phyloP scores from a whole-genome alignment of 2,797 vertebrate genomes.

The Anguilla marmorata region DNA sequence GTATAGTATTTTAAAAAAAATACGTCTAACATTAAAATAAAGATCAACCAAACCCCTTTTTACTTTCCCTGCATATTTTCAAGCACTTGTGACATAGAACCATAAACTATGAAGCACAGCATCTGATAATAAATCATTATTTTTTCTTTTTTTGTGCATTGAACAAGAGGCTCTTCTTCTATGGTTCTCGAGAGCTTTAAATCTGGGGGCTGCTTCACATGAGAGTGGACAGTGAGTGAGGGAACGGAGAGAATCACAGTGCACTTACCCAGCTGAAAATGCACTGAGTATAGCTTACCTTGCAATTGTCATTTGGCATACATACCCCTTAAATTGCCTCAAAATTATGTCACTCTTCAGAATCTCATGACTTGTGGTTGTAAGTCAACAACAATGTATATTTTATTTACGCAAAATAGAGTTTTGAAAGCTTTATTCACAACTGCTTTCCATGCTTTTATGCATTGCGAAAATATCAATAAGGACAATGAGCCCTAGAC shows the following conservation, averaged over 20 bases:
- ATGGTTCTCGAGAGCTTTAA: not conserved
- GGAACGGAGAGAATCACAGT: not conserved
- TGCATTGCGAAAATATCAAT: not conserved
- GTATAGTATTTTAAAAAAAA: no score
- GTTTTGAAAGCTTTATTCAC: not conserved
- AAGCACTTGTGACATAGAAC: not conserved
- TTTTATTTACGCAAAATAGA: no score
- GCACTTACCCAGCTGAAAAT: not conserved
- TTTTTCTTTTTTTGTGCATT: not conserved
- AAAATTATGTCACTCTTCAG: not conserved
- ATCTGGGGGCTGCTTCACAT: not conserved
- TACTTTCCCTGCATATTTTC: not conserved
- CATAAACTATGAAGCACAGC: not conserved
- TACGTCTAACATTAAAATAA: not conserved
- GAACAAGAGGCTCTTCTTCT: not conserved
- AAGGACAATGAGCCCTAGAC: not conserved
- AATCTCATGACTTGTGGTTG: not conserved
- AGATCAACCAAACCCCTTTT: not conserved
- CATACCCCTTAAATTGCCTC: not conserved
- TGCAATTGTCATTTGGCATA: not conserved
- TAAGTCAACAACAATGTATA: not conserved
- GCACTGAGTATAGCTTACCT: not conserved
- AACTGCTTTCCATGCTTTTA: not conserved
- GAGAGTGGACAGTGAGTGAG: not conserved
- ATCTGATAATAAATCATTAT: not conserved